A percentile compares a stretch with the other conserved stretches of the same genome.
Evolutionary conservation across 2,888 invertebrate species (phyloP).

Genomic region (Ophioninae sp.): DNA sequence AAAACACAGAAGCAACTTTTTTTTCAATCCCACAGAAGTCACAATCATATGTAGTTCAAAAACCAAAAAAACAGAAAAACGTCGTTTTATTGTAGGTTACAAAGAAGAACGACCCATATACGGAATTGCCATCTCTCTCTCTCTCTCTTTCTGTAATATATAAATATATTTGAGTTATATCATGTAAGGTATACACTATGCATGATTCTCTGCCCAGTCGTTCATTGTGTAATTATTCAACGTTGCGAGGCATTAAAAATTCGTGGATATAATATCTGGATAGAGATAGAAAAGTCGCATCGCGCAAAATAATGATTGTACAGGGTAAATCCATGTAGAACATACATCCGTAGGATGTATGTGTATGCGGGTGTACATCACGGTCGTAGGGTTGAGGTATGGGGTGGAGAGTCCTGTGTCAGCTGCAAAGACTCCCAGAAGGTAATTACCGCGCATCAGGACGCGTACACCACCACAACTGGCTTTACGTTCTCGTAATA

Average conservation of each 20-base stretch:
- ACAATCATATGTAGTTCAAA: no score
- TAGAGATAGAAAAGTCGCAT: conserved; percentile 29
- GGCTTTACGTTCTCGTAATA: conserved; percentile 59
- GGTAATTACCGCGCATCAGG: conserved; percentile 62
- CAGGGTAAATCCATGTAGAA: not conserved
- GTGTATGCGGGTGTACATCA: not conserved
- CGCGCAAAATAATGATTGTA: conserved; percentile 21
- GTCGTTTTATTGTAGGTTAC: no score
- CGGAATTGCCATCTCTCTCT: not conserved
- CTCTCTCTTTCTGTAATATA: not conserved
- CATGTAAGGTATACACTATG: conserved; percentile 12
- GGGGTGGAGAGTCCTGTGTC: conserved; percentile 42
- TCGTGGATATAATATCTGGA: conserved; percentile 13
- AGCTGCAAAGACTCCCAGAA: conserved; percentile 63
- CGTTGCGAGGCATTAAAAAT: conserved; percentile 35
- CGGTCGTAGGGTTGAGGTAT: conserved; percentile 30
- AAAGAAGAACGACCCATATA: no score
- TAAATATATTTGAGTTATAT: conserved; percentile 30
- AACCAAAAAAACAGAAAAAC: no score
- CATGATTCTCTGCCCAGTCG: conserved; percentile 25
- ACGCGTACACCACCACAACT: conserved; percentile 50
- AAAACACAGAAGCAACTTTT: no score
- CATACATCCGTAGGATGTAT: not conserved
- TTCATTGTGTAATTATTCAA: conserved; percentile 56
- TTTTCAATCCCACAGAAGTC: no score